Percentiles rank a stretch among this genome's conserved stretches.
These are phyloP conservation scores for Strix aluco DNA, from an alignment of 2,113 vertebrate species.

Conservation along the genomic window DNA sequence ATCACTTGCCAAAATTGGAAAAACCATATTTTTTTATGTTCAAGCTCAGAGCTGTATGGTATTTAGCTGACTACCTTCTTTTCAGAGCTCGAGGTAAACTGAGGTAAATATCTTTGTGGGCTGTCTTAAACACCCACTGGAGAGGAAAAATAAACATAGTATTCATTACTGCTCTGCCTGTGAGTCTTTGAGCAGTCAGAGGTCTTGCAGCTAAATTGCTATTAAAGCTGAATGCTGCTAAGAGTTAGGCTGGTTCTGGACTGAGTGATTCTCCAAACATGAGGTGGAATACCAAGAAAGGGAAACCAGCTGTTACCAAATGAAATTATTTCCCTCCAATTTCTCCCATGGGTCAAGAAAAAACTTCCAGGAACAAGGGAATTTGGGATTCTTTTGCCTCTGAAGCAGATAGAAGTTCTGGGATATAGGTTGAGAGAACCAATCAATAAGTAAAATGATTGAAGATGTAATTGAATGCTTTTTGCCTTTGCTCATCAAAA, in stretches of 20 bases:
- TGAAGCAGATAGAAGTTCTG: not conserved
- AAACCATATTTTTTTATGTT: not conserved
- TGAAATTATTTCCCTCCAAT: not conserved
- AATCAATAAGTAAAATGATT: not conserved
- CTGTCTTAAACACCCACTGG: not conserved
- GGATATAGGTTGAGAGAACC: not conserved
- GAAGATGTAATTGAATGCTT: not conserved
- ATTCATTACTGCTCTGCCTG: not conserved
- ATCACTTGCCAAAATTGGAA: not conserved
- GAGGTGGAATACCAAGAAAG: not conserved
- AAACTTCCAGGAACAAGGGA: not conserved
- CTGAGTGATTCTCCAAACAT: not conserved
- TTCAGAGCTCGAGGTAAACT: not conserved
- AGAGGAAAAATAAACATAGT: not conserved
- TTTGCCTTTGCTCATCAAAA: not conserved
- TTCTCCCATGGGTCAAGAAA: not conserved
- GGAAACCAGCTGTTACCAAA: not conserved
- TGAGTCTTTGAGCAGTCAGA: not conserved
- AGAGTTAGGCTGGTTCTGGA: not conserved
- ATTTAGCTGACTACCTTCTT: not conserved
- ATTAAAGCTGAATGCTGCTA: not conserved
- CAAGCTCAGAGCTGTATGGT: not conserved
- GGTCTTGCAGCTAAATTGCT: not conserved
- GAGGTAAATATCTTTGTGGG: not conserved
- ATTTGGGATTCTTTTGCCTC: not conserved